Base-by-base conservation (phyloP, 2,113 vertebrate species). In the Catharus fuscescens region DNA sequence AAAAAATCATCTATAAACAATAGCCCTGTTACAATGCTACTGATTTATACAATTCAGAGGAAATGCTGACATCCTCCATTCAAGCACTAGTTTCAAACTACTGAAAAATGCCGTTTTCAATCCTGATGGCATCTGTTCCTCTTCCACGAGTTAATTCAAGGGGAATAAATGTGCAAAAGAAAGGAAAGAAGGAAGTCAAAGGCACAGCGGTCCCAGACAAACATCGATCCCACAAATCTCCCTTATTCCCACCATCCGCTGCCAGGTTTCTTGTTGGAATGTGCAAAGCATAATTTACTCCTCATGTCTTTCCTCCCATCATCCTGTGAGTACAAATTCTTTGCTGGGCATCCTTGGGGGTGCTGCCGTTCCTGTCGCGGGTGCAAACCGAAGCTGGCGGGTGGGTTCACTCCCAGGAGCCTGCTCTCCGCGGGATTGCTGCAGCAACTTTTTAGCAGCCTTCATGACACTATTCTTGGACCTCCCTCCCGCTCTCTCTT, bases 31-130 rank as follows among this genome's bases (percentile, higher is more conserved):
- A 91, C 85, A 90, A 88, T 94, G 40, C n/a, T 44, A 88, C 74
- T 94, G 85, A 95, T 95, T 94, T 88, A 19, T 77, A 71, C 83
- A 86, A 92, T 90, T 90, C 56, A 88, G 82, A 88, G 71, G 82
- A 96, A 95, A 90, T 90, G 74, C 67, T 90, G 66, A 95, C 56
- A 48, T 80, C 26, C 45, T 88, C 54, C 78, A 95, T 84, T 81
- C 64, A 90, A 80, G 29, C 47, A 45, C 47, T 48, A 62, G 52
- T 86, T 96, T 86, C 83, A 87, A 87, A 44, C 18, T 67, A 92
- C 78, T 67, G 44, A 90, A 95, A 95, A 95, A 93, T 34, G 10
- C 69, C 82, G 32, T 45, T 97, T 90, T 80, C 84, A 86, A 80
- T 80, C 66, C 79, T 86, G 50, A 69, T 1, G 6, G 34, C 64